A percentile compares a stretch with the other conserved stretches of the same genome.
Conservation (phyloP, 2,113 vertebrate species). For the Narcine bancroftii region DNA sequence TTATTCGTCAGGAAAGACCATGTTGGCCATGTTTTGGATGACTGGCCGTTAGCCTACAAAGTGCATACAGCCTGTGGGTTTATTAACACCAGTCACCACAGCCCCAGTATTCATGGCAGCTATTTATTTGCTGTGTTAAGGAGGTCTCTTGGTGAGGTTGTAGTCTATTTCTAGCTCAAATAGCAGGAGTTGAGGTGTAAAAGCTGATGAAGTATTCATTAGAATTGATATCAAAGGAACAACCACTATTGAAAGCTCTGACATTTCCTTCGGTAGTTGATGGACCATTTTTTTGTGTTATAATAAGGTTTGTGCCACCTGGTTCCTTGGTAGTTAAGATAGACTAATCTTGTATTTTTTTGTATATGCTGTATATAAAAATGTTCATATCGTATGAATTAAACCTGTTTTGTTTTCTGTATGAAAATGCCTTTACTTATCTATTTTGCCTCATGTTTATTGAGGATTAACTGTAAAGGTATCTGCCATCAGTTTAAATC, state of each 20-base stretch:
- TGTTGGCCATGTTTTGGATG: slow-evolving; percentile 28
- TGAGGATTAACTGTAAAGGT: background rate
- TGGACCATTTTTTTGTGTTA: slow-evolving; percentile 53
- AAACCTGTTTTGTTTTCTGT: slow-evolving; percentile 63
- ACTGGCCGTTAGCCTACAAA: background rate
- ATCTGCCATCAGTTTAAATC: background rate
- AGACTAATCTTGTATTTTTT: slow-evolving; percentile 63
- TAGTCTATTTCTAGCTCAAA: slow-evolving; percentile 15
- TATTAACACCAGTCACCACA: background rate
- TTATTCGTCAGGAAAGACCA: slow-evolving; percentile 31
- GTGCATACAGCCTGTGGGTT: background rate
- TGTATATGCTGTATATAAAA: slow-evolving; percentile 72
- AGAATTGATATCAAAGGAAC: slow-evolving; percentile 18
- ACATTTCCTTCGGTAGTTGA: slow-evolving; percentile 53
- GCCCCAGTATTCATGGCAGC: slow-evolving; percentile 40
- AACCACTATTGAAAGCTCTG: slow-evolving; percentile 49
- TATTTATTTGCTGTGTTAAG: slow-evolving; percentile 35
- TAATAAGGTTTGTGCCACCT: slow-evolving; percentile 51
- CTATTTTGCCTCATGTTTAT: background rate
- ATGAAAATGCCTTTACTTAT: slow-evolving; percentile 40
- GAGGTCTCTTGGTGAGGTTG: slow-evolving; percentile 3
- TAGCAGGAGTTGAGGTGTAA: slow-evolving; percentile 18
- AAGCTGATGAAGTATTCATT: background rate
- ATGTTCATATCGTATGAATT: slow-evolving; percentile 71
- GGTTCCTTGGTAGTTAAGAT: slow-evolving; percentile 56